phyloP scores from a whole-genome alignment of 2,113 vertebrate genomes.

The Poeciliopsis retropinna region DNA sequence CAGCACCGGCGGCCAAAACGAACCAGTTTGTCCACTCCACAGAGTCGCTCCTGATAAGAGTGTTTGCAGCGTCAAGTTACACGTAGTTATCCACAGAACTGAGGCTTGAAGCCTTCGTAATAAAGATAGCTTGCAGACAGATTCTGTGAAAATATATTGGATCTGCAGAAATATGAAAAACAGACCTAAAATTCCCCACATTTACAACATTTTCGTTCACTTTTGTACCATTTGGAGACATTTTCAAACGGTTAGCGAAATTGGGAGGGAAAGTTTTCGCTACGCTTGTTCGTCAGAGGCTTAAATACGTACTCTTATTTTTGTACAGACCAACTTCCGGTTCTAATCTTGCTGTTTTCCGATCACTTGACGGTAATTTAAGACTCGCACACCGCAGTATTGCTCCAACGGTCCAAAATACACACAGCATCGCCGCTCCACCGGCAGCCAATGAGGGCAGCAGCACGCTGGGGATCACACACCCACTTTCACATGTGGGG shows the following conservation, averaged over 20 bases:
- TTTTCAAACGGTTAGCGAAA: not conserved
- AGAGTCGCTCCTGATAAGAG: conserved; percentile 37
- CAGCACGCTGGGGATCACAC: conserved; percentile 48
- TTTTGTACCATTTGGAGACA: not conserved
- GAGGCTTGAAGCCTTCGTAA: conserved; percentile 33
- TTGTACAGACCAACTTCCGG: conserved; percentile 20
- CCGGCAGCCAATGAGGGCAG: conserved; percentile 73
- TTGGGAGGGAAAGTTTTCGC: not conserved
- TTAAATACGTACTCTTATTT: conserved; percentile 35
- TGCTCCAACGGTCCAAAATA: conserved; percentile 82
- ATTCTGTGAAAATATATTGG: not conserved
- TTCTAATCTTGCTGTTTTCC: not conserved
- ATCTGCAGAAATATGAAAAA: not conserved
- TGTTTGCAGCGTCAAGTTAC: conserved; percentile 19
- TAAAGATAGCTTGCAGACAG: conserved; percentile 16
- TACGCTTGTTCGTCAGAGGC: not conserved
- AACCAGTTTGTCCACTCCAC: conserved; percentile 47
- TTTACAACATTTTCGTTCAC: not conserved
- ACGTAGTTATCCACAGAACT: fast-evolving
- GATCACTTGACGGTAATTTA: conserved; percentile 28
- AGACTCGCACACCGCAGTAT: conserved; percentile 60
- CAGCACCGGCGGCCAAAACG: conserved; percentile 30
- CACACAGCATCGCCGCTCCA: conserved; percentile 58
- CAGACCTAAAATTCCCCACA: not conserved
- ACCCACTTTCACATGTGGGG: conserved; percentile 38